A percentile compares a stretch with the other conserved stretches of the same genome.
Evolutionary conservation across 2,888 invertebrate genomes (phyloP).

Genomic region (Orthosia gracilis): DNA sequence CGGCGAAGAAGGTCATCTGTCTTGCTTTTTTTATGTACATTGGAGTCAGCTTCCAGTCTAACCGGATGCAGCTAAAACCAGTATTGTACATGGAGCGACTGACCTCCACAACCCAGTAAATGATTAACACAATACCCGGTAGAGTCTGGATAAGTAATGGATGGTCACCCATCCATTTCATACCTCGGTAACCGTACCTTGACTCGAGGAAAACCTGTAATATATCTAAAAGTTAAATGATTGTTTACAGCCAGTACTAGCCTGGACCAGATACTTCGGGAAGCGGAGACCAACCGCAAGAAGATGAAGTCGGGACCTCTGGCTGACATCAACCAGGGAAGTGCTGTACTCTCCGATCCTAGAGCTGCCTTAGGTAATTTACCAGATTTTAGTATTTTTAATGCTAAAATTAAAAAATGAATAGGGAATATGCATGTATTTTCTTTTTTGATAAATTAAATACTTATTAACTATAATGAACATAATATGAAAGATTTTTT

Average conservation of each 20-base stretch:
- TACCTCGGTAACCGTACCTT: background rate
- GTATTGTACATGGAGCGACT: background rate
- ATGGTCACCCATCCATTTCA: too few relatives aligned
- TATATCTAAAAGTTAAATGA: background rate
- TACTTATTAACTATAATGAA: too few relatives aligned
- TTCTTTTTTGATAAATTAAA: too few relatives aligned
- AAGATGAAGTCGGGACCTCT: conserved; percentile 76
- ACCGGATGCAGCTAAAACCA: too few relatives aligned
- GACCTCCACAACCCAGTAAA: background rate
- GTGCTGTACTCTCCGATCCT: conserved; percentile 83
- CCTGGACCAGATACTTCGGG: conserved; percentile 84
- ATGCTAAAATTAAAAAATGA: too few relatives aligned
- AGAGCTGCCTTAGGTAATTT: conserved; percentile 81
- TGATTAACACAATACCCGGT: too few relatives aligned
- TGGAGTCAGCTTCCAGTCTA: background rate
- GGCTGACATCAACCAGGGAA: conserved; percentile 73
- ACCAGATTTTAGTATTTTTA: background rate
- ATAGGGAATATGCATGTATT: too few relatives aligned
- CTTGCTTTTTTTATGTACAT: too few relatives aligned
- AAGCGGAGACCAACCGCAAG: conserved; percentile 82
- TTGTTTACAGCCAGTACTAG: conserved; percentile 79
- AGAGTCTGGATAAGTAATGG: too few relatives aligned
- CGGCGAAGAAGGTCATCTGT: too few relatives aligned
- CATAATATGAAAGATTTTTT: too few relatives aligned
- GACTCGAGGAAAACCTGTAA: background rate